These are phyloP conservation scores for Pyrgilauda ruficollis DNA, from an alignment of 2,113 vertebrate genomes.

Conservation along the genomic window DNA sequence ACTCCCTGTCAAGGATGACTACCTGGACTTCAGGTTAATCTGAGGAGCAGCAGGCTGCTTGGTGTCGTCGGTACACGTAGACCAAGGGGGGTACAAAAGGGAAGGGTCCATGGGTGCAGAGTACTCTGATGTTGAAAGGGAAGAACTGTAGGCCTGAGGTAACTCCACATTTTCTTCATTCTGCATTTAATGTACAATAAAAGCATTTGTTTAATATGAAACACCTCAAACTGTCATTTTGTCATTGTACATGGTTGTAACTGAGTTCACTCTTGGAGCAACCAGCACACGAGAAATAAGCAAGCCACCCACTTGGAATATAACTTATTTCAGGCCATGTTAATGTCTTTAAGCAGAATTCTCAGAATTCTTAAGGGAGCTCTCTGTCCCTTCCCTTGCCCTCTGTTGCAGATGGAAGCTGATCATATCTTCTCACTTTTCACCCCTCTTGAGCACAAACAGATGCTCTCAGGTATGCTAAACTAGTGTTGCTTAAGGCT, in stretches of 20 bases:
- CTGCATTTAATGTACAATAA: conserved; percentile 60
- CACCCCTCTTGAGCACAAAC: neutral
- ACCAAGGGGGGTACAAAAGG: conserved; percentile 71
- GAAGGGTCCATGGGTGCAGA: conserved; percentile 68
- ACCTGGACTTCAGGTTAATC: conserved; percentile 73
- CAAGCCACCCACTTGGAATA: neutral
- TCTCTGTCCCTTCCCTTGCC: neutral
- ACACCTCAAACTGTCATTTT: neutral
- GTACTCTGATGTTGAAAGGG: conserved; percentile 70
- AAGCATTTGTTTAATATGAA: neutral
- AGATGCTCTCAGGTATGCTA: neutral
- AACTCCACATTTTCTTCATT: conserved; percentile 76
- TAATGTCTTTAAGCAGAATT: neutral
- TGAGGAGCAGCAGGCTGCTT: conserved; percentile 72
- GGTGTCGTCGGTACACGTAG: conserved; percentile 69
- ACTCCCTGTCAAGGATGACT: neutral
- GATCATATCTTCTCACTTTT: neutral
- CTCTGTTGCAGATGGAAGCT: neutral
- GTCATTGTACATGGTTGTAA: neutral
- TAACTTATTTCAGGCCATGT: neutral
- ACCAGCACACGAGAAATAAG: neutral
- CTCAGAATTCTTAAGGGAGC: neutral
- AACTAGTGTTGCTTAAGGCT: neutral
- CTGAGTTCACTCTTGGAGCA: neutral
- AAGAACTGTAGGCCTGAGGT: conserved; percentile 65